Evolutionary conservation across 2,888 invertebrate species (phyloP).

Genomic region (Bombylius discolor): DNA sequence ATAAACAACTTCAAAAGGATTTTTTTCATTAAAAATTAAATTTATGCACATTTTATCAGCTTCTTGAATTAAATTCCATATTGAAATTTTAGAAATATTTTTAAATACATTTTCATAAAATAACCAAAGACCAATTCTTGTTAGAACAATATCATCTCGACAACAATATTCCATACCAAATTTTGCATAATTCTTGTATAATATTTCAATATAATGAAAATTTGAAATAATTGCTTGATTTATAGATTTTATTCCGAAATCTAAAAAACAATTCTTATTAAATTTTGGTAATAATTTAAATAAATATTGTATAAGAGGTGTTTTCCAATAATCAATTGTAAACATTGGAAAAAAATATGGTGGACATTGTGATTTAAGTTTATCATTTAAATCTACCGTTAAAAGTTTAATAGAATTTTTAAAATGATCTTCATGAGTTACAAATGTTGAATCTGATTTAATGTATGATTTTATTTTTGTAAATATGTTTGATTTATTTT

Average conservation of each 20-base stretch:
- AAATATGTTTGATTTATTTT: neutral
- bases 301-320: slow-evolving; percentile 1
- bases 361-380: neutral
- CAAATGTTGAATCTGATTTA: neutral
- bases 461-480: neutral
- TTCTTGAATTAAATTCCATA: neutral
- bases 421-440: neutral
- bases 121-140: slow-evolving; percentile 7
- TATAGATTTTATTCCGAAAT: slow-evolving; percentile 1
- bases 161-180: neutral
- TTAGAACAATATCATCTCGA: neutral
- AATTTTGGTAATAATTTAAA: neutral
- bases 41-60: slow-evolving; percentile 1
- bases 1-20: slow-evolving; percentile 3
- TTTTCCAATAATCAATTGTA: slow-evolving; percentile 1
- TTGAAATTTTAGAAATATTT: neutral
- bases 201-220: neutral
- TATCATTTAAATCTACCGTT: neutral
- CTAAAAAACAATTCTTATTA: neutral
- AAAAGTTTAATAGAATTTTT: neutral
- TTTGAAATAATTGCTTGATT: slow-evolving; percentile 4
- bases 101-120: slow-evolving; percentile 4
- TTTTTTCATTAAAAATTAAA: neutral
- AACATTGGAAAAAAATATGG: slow-evolving; percentile 7
- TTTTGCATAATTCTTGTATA: slow-evolving; percentile 2